These are phyloP conservation scores for Calosoma granatense DNA, from an alignment of 1,140 invertebrate genomes.

Conservation along the genomic window DNA sequence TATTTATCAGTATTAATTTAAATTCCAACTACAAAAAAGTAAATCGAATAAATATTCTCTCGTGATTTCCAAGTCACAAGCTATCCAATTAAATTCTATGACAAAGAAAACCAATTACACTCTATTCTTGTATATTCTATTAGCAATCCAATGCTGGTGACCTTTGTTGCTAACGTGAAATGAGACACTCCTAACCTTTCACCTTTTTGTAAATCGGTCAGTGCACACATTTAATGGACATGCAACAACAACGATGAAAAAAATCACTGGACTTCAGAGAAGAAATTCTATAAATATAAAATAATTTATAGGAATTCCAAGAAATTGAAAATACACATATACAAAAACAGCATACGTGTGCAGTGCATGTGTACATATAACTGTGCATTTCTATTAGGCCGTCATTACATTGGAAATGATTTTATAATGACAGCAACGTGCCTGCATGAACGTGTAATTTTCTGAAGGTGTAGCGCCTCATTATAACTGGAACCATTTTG, in stretches of 20 bases:
- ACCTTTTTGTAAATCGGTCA: too few species aligned
- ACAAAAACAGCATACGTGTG: background rate
- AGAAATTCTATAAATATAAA: background rate
- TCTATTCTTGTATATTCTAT: too few species aligned
- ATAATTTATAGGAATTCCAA: background rate
- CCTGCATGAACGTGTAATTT: conserved; percentile 1
- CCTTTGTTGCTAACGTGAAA: too few species aligned
- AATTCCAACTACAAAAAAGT: too few species aligned
- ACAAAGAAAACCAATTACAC: too few species aligned
- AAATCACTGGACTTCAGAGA: background rate
- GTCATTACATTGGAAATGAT: background rate
- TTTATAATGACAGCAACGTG: conserved; percentile 2
- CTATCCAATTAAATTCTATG: too few species aligned
- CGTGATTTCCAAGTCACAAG: too few species aligned
- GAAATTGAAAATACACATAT: background rate
- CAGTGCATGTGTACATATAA: background rate
- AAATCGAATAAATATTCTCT: too few species aligned
- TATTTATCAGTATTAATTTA: too few species aligned
- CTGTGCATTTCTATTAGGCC: background rate
- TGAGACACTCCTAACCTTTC: too few species aligned
- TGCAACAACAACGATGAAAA: background rate
- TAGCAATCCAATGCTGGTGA: too few species aligned
- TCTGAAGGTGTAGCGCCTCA: background rate
- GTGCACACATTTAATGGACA: too few species aligned
- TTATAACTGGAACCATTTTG: background rate